These are phyloP conservation scores for Epirrhoe alternata DNA, from an alignment of 2,888 invertebrate genomes.

Conservation along the genomic window DNA sequence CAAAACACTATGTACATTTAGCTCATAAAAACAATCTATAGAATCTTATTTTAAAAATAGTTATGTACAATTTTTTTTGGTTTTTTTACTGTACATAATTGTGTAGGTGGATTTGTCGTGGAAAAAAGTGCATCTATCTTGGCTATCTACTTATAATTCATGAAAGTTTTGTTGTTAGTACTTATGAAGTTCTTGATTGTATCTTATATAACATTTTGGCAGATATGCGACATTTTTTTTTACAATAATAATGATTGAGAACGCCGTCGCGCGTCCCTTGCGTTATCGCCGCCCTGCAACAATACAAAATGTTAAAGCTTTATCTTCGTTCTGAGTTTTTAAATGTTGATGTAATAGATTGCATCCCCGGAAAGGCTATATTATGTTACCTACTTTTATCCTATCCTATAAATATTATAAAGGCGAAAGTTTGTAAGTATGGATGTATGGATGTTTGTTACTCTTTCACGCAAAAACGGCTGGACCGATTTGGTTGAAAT, in stretches of 20 bases:
- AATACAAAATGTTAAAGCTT: conserved; percentile 10
- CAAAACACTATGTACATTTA: conserved; percentile 59
- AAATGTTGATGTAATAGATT: neutral
- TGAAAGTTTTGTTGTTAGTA: neutral
- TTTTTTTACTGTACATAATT: conserved; percentile 2
- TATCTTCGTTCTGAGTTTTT: neutral
- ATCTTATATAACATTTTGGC: conserved; percentile 11
- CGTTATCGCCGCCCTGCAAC: conserved; percentile 14
- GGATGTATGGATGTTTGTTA: too few species aligned
- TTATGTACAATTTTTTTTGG: conserved; percentile 2
- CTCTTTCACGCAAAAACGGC: too few species aligned
- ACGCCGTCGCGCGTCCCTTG: neutral
- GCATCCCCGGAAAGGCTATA: too few species aligned
- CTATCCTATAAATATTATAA: too few species aligned
- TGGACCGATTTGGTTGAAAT: too few species aligned
- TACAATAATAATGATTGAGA: conserved; percentile 2
- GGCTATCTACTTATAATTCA: conserved; percentile 3
- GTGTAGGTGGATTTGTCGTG: neutral
- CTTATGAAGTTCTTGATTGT: neutral
- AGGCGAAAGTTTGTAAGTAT: too few species aligned
- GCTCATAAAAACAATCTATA: conserved; percentile 52
- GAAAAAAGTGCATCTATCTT: conserved; percentile 4
- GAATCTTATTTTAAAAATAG: conserved; percentile 35
- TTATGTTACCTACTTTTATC: too few species aligned
- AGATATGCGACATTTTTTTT: conserved; percentile 6